Evolutionary conservation across 2,113 vertebrate genomes (phyloP).

Genomic region (Passerina amoena): DNA sequence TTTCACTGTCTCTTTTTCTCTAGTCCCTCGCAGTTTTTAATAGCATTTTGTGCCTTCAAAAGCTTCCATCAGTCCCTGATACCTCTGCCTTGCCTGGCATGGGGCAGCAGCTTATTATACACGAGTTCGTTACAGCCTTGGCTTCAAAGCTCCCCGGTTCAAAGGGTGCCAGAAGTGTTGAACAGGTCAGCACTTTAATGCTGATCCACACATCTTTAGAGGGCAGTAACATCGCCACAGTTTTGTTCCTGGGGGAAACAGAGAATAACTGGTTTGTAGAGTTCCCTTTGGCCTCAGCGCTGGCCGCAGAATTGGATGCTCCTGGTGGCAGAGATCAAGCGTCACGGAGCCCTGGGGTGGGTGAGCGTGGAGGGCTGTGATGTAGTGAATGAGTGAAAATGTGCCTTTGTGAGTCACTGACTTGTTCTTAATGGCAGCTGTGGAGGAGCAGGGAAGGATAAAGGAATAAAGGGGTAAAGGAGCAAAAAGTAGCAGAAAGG

Average conservation of each 20-base stretch:
- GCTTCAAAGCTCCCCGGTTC: constrained; percentile 58
- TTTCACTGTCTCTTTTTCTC: constrained; percentile 17
- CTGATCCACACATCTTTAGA: constrained; percentile 60
- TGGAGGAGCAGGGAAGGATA: not conserved
- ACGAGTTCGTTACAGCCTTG: constrained; percentile 56
- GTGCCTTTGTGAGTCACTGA: constrained; percentile 61
- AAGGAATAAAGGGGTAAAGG: not conserved
- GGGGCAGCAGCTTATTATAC: constrained; percentile 68
- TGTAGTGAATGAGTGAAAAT: constrained; percentile 51
- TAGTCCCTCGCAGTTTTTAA: constrained; percentile 39
- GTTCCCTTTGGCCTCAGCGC: constrained; percentile 61
- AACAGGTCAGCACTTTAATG: constrained; percentile 63
- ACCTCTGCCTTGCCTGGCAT: constrained; percentile 54
- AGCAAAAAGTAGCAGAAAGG: not conserved
- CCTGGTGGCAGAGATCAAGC: constrained; percentile 65
- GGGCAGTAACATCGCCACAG: constrained; percentile 44
- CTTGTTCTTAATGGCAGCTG: constrained; percentile 39
- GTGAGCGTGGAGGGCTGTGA: constrained; percentile 46
- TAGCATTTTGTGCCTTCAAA: constrained; percentile 59
- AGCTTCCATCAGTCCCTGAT: constrained; percentile 50
- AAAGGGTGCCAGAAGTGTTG: constrained; percentile 61
- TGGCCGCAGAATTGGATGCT: constrained; percentile 49
- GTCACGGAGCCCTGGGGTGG: constrained; percentile 29
- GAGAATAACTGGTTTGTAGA: constrained; percentile 61
- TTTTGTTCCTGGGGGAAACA: constrained; percentile 67